Evolutionary conservation across 2,113 vertebrate species (phyloP), one percentile per base, ranked within the genome.

Genomic region (Telmatochromis sp.): DNA sequence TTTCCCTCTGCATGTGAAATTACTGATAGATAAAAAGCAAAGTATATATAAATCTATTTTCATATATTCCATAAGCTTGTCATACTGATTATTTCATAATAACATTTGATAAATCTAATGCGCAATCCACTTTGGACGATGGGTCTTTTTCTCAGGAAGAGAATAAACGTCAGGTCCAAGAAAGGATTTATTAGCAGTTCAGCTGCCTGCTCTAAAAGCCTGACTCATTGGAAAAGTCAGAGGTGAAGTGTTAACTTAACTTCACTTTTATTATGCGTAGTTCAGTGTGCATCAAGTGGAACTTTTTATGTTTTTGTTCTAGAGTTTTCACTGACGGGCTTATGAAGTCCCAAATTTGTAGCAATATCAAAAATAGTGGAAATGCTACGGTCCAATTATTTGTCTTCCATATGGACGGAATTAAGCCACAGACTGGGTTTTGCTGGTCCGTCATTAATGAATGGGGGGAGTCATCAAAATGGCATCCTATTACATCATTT

Each of bases 261-360:
- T 28, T 55, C 15, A 21, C 45, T 53, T 63, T 75, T 45, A 84
- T 84, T 37, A 57, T 83, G 37, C 35, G 31, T 28, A 60, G 50
- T 81, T 55, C 31, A 58, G 26, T 60, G 73, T 47, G 28, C 14
- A 50, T 86, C 80, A 33, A 80, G 42, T 63, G 17, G 23, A 84
- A 63, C 68, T 33, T 68, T 81, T 83, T 89, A 50, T 83, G 65
- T 57, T 85, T 91, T 84, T 85, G 53, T 71, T 85, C 87, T 82
- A 50, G 42, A 75, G 15, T 78, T 78, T 78, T 78, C 10, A 23
- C 28, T 54, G 26, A 57, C 9, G 2, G 35, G 55, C 58, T 63
- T 57, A 80, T 85, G 31, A 83, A 71, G 82, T 75, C 82, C 4
- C n/a, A 80, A 37, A 83, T 88, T 84, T 80, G 19, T 79, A 79